Evolutionary conservation across 2,888 invertebrate species (phyloP), one percentile per base, ranked within the genome.

Genomic region (Trissolcus japonicus): DNA sequence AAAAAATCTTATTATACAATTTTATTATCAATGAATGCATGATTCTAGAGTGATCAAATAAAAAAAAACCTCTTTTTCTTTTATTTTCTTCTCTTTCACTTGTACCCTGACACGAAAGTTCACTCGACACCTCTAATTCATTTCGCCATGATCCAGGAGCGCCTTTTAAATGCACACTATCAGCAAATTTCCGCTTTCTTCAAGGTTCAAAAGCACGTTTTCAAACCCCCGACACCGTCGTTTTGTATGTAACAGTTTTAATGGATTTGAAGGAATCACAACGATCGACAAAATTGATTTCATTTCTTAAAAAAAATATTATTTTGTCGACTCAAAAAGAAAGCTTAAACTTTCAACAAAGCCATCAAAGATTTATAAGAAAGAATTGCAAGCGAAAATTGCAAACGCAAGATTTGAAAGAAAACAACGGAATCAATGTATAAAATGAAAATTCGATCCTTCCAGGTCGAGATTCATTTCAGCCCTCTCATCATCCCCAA

Each of bases 101-200:
- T 35, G 35, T 35, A 35, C 35, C 35, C 35, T 46, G 46, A 46
- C 65, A 60, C 40, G 60, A 65, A 65, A 72, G 65, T 57, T 41
- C 50, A 57, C 46, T 67, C 67, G 56, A 67, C 74, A 61, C 53
- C 57, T 59, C 41, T 67, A 55, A 67, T 74, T 74, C 62, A 74
- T 67, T 66, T 60, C 40, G 48, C 46, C 17, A 35, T 57, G 61
- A 73, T 66, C 53, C 56, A 21, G 63, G 50, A 66, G 51, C 73
- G 66, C 60, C 56, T 65, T 73, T 73, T 66, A 73, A 73, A 73
- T 60, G 55, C 73, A 73, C 73, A 48, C 66, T 73, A 73, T 73
- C 73, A 73, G 65, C 73, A 66, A 66, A 73, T 73, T 73, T 73
- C 73, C 54, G 54, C 61, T 63, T 60, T 63, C 50, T 60, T 61